Conservation (phyloP, 2,113 vertebrate genomes). For the Raja brachyura region DNA sequence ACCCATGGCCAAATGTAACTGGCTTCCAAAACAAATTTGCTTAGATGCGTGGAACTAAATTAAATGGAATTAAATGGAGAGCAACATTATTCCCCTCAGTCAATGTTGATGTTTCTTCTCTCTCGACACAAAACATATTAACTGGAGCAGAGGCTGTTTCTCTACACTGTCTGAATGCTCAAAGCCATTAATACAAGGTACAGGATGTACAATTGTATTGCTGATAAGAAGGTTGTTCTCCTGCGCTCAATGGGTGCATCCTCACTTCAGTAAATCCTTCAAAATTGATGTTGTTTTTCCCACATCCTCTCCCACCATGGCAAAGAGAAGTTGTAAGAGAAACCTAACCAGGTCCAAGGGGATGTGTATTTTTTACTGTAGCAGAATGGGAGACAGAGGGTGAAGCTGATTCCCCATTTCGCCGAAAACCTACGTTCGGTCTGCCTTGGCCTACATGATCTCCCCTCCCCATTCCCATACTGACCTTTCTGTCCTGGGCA, state of each 20-base stretch:
- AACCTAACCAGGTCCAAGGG: too few relatives aligned
- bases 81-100: slow-evolving; percentile 71
- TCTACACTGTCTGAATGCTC: slow-evolving; percentile 41
- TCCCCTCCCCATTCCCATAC: too few relatives aligned
- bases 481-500: too few relatives aligned
- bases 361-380: too few relatives aligned
- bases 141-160: slow-evolving; percentile 49
- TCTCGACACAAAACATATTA: slow-evolving; percentile 55
- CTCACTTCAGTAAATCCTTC: background rate
- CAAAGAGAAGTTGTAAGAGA: too few relatives aligned
- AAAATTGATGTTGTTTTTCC: too few relatives aligned
- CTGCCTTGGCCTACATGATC: too few relatives aligned
- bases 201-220: slow-evolving; percentile 48
- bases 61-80: slow-evolving; percentile 71
- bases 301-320: background rate
- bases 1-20: slow-evolving; percentile 42
- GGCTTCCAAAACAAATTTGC: slow-evolving; percentile 47
- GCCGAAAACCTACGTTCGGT: too few relatives aligned
- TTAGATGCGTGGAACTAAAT: slow-evolving; percentile 60
- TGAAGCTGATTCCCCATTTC: too few relatives aligned
- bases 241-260: background rate
- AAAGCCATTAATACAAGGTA: slow-evolving; percentile 42
- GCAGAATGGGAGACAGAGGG: too few relatives aligned
- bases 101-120: slow-evolving; percentile 53
- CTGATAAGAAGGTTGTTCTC: slow-evolving; percentile 37